These are phyloP conservation scores for Xestia rhomboidea DNA, from an alignment of 2,888 invertebrate species.

Conservation along the genomic window DNA sequence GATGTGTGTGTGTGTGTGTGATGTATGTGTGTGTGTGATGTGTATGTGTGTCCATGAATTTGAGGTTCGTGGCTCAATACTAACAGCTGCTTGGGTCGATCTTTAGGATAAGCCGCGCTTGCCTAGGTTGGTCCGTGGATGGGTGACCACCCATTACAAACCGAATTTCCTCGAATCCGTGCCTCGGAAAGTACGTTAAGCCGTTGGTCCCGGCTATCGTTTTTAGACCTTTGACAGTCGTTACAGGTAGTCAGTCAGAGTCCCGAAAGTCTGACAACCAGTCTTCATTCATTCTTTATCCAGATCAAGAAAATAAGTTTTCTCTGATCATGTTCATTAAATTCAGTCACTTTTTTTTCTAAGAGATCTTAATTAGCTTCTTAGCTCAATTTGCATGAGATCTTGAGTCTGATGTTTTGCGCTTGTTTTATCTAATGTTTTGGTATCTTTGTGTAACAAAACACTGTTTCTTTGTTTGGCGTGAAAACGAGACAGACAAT, in stretches of 20 bases:
- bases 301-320: conserved; percentile 9
- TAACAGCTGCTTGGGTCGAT: not conserved
- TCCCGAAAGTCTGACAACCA: too few relatives aligned
- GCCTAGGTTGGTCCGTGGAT: too few relatives aligned
- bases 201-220: too few relatives aligned
- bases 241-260: too few relatives aligned
- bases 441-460: conserved; percentile 1
- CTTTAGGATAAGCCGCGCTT: not conserved
- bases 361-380: conserved; percentile 7
- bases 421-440: conserved; percentile 17
- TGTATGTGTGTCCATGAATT: too few relatives aligned
- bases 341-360: conserved; percentile 5
- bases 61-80: not conserved
- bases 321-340: conserved; percentile 23
- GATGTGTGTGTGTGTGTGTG: too few relatives aligned
- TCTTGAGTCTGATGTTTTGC: conserved; percentile 20
- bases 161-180: too few relatives aligned
- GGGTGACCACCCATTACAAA: too few relatives aligned
- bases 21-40: too few relatives aligned
- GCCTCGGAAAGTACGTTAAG: too few relatives aligned
- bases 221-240: too few relatives aligned
- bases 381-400: conserved; percentile 25
- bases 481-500: not conserved
- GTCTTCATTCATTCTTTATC: not conserved
- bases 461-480: not conserved